Conservation (phyloP, 2,113 vertebrate genomes). For the Podarcis raffonei region DNA sequence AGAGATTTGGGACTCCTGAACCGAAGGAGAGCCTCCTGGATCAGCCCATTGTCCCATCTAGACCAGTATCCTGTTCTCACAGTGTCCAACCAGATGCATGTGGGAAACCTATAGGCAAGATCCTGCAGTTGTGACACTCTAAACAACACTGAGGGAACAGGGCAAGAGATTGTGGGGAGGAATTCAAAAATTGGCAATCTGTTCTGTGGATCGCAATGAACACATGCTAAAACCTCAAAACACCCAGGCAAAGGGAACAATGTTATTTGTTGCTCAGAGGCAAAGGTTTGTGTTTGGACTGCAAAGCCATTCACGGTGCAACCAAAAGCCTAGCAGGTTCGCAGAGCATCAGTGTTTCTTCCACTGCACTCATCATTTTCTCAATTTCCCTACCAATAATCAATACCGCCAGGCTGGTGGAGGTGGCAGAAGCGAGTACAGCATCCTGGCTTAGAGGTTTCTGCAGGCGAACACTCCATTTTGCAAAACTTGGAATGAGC, state of each 20-base stretch:
- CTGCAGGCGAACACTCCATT: not conserved
- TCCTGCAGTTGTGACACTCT: not conserved
- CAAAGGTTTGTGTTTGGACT: not conserved
- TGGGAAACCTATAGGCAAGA: too few species aligned
- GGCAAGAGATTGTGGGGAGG: not conserved
- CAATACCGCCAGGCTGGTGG: not conserved
- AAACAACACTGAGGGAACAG: not conserved
- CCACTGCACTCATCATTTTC: not conserved
- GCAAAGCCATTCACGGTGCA: not conserved
- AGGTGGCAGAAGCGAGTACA: not conserved
- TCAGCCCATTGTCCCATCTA: too few species aligned
- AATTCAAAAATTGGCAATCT: not conserved
- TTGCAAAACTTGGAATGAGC: conserved; percentile 3
- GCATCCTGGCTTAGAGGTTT: not conserved
- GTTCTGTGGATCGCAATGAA: not conserved
- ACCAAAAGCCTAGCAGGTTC: not conserved
- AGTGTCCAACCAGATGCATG: too few species aligned
- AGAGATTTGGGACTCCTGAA: too few species aligned
- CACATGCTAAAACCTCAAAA: not conserved
- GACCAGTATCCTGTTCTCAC: too few species aligned
- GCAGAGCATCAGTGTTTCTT: not conserved
- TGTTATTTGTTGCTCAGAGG: not conserved
- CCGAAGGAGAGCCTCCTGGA: too few species aligned
- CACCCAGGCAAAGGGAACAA: not conserved
- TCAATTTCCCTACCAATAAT: not conserved